phyloP scores from a whole-genome alignment of 2,113 vertebrate species.

The Barbus barbus region DNA sequence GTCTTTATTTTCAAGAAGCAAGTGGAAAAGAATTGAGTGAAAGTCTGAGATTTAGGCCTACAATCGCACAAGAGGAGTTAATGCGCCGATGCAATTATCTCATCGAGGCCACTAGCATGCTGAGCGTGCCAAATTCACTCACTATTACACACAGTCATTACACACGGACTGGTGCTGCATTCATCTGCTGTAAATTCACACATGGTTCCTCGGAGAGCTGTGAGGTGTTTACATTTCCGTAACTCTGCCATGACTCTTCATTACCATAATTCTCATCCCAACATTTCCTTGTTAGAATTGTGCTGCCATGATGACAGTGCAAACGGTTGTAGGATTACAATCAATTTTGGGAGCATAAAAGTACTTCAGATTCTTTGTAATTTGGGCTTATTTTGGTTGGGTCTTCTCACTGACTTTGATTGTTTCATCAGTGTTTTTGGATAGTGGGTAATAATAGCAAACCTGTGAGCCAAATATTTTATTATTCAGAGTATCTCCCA shows the following conservation, averaged over 20 bases:
- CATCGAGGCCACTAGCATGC: conserved; percentile 33
- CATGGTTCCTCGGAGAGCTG: conserved; percentile 31
- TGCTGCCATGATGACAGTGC: not conserved
- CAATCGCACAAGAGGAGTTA: conserved; percentile 15
- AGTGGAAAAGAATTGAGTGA: conserved; percentile 9
- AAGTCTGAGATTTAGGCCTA: conserved; percentile 22
- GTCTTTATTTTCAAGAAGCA: not conserved
- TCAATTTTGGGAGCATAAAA: not conserved
- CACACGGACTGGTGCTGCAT: conserved; percentile 4
- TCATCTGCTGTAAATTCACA: conserved; percentile 41
- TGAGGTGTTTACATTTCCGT: conserved; percentile 23
- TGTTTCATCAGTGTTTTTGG: not conserved
- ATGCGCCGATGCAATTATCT: conserved; percentile 35
- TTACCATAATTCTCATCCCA: no score
- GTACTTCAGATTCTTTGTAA: not conserved
- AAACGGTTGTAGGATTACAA: not conserved
- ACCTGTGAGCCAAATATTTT: not conserved
- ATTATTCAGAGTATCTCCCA: not conserved
- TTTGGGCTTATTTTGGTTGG: not conserved
- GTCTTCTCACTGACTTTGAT: not conserved
- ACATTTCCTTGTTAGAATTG: not conserved
- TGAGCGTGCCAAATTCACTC: conserved; percentile 38
- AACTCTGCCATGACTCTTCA: conserved; percentile 23
- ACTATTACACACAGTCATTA: conserved; percentile 40
- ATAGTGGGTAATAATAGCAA: not conserved